These are phyloP conservation scores for Eleutherodactylus coqui DNA, from an alignment of 2,797 vertebrate species.

Conservation along the genomic window DNA sequence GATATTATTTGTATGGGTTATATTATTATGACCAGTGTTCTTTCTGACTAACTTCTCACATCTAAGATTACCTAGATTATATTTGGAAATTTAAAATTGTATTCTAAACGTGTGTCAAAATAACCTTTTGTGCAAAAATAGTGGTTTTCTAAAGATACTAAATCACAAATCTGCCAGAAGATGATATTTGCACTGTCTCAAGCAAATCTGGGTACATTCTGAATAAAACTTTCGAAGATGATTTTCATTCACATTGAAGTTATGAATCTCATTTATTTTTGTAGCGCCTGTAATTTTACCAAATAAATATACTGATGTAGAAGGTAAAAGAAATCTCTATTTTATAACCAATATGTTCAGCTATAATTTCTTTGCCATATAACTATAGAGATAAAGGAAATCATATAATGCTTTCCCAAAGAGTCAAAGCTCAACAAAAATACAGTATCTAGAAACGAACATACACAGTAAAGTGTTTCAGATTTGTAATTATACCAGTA, in stretches of 20 bases:
- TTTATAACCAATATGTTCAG: not conserved
- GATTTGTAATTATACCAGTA: not conserved
- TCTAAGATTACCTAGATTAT: not conserved
- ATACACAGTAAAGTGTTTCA: not conserved
- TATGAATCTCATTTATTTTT: not conserved
- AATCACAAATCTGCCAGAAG: not conserved
- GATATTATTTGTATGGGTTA: not conserved
- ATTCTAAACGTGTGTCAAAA: not conserved
- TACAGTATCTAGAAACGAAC: not conserved
- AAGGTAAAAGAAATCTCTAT: not conserved
- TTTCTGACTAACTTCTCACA: not conserved
- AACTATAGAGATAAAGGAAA: not conserved
- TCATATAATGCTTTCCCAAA: not conserved
- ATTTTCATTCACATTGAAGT: conserved; percentile 1
- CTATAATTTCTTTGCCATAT: not conserved
- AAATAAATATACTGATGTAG: conserved; percentile 11
- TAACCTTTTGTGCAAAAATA: not conserved
- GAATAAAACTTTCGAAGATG: conserved; percentile 1
- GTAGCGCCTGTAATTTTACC: not conserved
- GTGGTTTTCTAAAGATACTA: not conserved
- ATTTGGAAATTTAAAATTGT: not conserved
- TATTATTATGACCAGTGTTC: not conserved
- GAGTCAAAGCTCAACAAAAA: not conserved
- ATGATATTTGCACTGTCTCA: not conserved
- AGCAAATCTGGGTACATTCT: not conserved